These are phyloP conservation scores for Parazoanthus atlanticus DNA, from an alignment of 92 coral and sea anemone species.

Conservation along the genomic window DNA sequence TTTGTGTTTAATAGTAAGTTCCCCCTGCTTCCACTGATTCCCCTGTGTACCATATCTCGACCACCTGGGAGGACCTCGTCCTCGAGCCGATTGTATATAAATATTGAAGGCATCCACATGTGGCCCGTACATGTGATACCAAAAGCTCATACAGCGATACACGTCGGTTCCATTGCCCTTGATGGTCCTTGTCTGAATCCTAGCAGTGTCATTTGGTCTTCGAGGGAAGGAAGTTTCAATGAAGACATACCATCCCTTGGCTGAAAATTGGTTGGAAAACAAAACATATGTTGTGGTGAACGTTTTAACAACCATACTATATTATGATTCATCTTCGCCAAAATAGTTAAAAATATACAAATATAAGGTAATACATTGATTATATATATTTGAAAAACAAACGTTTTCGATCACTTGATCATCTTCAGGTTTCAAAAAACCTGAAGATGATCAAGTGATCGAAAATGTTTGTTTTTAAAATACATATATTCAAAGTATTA, in stretches of 20 bases:
- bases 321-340: too few relatives aligned
- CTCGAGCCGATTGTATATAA: slow-evolving; percentile 53
- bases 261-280: slow-evolving; percentile 36
- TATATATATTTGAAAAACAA: too few relatives aligned
- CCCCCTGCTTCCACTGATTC: slow-evolving; percentile 78
- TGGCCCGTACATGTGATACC: slow-evolving; percentile 99
- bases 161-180: slow-evolving; percentile 75
- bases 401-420: too few relatives aligned
- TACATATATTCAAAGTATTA: too few relatives aligned
- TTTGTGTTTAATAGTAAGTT: slow-evolving; percentile 71
- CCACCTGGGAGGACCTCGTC: slow-evolving; percentile 77
- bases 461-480: too few relatives aligned
- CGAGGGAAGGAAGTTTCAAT: slow-evolving; percentile 87
- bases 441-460: too few relatives aligned
- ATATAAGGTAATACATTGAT: too few relatives aligned
- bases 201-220: slow-evolving; percentile 78
- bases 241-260: slow-evolving; percentile 86
- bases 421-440: too few relatives aligned
- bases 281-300: not conserved
- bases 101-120: slow-evolving; percentile 82
- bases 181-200: slow-evolving; percentile 68
- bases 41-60: slow-evolving; percentile 86
- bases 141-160: slow-evolving; percentile 79
- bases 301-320: not conserved
- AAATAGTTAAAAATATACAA: too few relatives aligned